Evolutionary conservation across 1,140 invertebrate species (phyloP).

Genomic region (Drosophila kurseongensis): DNA sequence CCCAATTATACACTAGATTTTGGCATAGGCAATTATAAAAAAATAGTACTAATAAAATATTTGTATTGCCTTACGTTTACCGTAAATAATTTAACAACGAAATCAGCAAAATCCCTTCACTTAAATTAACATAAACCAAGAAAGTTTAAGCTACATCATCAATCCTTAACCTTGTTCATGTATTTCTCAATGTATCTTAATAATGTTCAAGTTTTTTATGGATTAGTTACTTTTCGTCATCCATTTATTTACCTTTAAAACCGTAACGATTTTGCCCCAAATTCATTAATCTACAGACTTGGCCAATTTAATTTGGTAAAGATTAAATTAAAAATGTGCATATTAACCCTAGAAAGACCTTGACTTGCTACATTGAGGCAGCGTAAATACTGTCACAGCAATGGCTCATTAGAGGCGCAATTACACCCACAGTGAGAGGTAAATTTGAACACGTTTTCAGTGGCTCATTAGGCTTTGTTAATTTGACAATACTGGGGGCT

Average conservation of each 20-base stretch:
- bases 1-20: no score
- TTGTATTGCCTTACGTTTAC: no score
- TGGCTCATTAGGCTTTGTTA: constrained; percentile 65
- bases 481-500: constrained; percentile 62
- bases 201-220: constrained; percentile 10
- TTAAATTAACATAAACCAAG: constrained; percentile 13
- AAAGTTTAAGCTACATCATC: background rate
- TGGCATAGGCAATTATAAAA: no score
- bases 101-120: constrained; percentile 16
- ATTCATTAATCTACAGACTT: constrained; percentile 20
- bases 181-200: constrained; percentile 6
- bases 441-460: constrained; percentile 22
- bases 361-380: constrained; percentile 21
- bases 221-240: constrained; percentile 17
- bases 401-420: constrained; percentile 46
- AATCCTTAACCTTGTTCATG: constrained; percentile 15
- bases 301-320: constrained; percentile 10
- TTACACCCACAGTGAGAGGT: constrained; percentile 48
- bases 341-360: constrained; percentile 37
- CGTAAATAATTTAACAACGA: background rate
- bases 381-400: constrained; percentile 25
- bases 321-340: constrained; percentile 4
- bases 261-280: constrained; percentile 33
- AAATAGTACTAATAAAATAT: background rate
- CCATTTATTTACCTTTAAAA: constrained; percentile 35